Conservation (phyloP, 1,140 invertebrate genomes). For the Cecropterus lyciades region DNA sequence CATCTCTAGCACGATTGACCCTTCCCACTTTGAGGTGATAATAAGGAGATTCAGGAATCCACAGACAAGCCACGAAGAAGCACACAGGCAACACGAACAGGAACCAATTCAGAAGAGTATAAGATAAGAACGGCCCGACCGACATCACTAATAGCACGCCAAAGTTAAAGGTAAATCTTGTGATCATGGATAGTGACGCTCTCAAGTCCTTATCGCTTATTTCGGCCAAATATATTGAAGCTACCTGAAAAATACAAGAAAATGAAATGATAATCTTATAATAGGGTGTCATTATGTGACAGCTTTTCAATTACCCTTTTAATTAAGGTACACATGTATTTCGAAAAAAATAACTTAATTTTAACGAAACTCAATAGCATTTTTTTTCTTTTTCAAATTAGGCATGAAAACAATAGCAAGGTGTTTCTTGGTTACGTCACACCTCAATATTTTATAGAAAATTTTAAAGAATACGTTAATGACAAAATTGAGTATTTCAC, state of each 20-base stretch:
- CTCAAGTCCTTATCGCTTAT: constrained; percentile 87
- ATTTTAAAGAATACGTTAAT: too few species aligned
- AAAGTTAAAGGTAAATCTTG: constrained; percentile 87
- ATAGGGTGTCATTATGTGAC: too few species aligned
- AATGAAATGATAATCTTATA: background rate
- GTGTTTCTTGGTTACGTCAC: too few species aligned
- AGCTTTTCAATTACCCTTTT: too few species aligned
- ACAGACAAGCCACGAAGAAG: constrained; percentile 85
- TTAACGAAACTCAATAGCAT: too few species aligned
- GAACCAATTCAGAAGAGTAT: constrained; percentile 76
- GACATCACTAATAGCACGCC: constrained; percentile 84
- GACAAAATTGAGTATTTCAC: too few species aligned
- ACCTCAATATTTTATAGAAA: too few species aligned
- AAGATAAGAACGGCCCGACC: constrained; percentile 82
- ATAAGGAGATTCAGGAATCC: constrained; percentile 92
- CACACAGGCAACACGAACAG: constrained; percentile 74
- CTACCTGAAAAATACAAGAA: constrained; percentile 63
- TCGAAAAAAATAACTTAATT: too few species aligned
- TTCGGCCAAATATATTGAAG: constrained; percentile 88
- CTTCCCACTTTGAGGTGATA: constrained; percentile 86
- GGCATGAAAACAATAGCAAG: too few species aligned
- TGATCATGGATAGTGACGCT: constrained; percentile 86
- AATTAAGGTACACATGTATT: too few species aligned
- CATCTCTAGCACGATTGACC: constrained; percentile 69
- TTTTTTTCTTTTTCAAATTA: too few species aligned